These are phyloP conservation scores for Drosophila robusta DNA, from an alignment of 2,888 invertebrate species.

Conservation along the genomic window DNA sequence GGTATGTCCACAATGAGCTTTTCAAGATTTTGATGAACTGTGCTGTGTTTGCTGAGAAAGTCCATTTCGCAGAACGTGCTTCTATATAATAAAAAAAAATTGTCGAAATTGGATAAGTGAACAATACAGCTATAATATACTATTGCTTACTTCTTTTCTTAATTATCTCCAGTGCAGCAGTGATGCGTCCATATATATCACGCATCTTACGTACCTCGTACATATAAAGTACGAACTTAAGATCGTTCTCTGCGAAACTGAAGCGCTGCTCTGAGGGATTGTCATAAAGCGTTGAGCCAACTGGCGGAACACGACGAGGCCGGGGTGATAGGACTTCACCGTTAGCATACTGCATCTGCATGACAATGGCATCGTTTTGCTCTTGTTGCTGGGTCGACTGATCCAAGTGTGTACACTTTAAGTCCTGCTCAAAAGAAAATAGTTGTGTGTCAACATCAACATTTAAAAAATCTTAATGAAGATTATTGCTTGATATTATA, in stretches of 20 bases:
- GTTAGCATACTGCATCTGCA: conserved; percentile 65
- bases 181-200: conserved; percentile 83
- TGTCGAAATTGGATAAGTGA: neutral
- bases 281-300: conserved; percentile 71
- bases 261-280: conserved; percentile 72
- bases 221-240: conserved; percentile 83
- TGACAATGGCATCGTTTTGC: conserved; percentile 67
- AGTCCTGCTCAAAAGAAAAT: conserved; percentile 60
- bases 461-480: no score
- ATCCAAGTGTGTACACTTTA: conserved; percentile 82
- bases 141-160: conserved; percentile 80
- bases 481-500: neutral
- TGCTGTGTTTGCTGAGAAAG: conserved; percentile 87
- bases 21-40: conserved; percentile 88
- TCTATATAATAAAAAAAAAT: conserved; percentile 79
- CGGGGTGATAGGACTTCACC: conserved; percentile 60
- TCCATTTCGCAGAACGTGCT: conserved; percentile 88
- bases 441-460: neutral
- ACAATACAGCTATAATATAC: neutral
- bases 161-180: conserved; percentile 80
- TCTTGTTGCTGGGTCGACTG: conserved; percentile 71
- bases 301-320: conserved; percentile 71
- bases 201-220: conserved; percentile 84
- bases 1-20: conserved; percentile 88
- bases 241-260: conserved; percentile 79